phyloP scores from a whole-genome alignment of 2,113 vertebrate species.

The Calidris pugnax region DNA sequence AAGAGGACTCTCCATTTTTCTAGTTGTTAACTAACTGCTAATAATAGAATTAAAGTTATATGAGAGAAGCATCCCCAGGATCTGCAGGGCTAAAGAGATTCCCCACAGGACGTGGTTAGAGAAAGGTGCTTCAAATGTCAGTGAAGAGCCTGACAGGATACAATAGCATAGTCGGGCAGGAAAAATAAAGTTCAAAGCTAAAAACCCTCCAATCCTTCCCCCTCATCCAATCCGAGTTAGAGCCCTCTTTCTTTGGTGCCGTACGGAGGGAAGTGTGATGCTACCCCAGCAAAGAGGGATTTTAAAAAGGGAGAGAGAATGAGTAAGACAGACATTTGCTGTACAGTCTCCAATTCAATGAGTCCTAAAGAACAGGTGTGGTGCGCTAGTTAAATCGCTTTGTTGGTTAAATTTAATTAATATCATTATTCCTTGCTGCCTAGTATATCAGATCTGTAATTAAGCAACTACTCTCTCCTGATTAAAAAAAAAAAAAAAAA shows the following conservation, averaged over 20 bases:
- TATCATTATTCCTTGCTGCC: background rate
- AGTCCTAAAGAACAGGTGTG: background rate
- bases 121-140: background rate
- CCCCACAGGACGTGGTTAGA: background rate
- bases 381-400: background rate
- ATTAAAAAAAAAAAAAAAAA: background rate
- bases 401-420: background rate
- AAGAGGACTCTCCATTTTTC: background rate
- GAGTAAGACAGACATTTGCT: background rate
- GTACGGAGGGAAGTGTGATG: accelerated
- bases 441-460: background rate
- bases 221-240: background rate
- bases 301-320: background rate
- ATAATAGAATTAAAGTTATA: background rate
- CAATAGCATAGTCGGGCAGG: accelerated
- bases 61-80: background rate
- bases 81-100: background rate
- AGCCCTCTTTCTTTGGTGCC: background rate
- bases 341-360: background rate
- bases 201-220: background rate
- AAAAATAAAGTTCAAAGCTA: background rate
- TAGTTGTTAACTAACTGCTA: background rate
- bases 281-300: background rate
- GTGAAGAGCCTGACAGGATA: background rate
- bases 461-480: background rate